These are phyloP conservation scores for Pammene fasciana DNA, from an alignment of 2,888 invertebrate species.

Conservation along the genomic window DNA sequence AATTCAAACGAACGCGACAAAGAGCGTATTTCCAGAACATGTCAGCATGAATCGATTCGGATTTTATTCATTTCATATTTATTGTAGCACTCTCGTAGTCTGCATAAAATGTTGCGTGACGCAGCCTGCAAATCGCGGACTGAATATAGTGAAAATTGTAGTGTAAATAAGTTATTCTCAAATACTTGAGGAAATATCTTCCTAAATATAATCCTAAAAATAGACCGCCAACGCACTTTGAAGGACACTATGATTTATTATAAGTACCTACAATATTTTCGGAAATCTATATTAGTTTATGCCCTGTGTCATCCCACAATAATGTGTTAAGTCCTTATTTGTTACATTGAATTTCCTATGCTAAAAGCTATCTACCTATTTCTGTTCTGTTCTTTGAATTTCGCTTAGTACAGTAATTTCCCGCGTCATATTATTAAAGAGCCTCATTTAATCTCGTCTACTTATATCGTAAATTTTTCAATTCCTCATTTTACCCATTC, in stretches of 20 bases:
- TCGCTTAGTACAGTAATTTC: too few species aligned
- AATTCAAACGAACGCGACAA: conserved; percentile 28
- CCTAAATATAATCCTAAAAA: background rate
- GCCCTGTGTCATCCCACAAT: too few species aligned
- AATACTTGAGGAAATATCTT: background rate
- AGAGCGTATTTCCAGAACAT: conserved; percentile 19
- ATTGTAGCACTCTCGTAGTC: conserved; percentile 49
- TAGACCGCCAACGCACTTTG: too few species aligned
- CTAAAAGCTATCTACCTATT: too few species aligned
- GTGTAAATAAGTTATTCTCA: background rate
- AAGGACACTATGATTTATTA: too few species aligned
- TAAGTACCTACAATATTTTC: too few species aligned
- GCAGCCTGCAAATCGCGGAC: conserved; percentile 18
- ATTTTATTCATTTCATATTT: conserved; percentile 44
- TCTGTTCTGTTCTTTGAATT: too few species aligned
- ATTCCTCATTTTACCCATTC: background rate
- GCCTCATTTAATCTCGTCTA: background rate
- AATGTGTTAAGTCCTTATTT: too few species aligned
- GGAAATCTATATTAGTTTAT: too few species aligned
- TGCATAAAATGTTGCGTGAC: conserved; percentile 48
- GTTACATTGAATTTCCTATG: too few species aligned
- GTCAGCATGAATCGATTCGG: conserved; percentile 17
- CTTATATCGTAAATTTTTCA: background rate
- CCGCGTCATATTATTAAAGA: background rate
- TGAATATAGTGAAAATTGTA: conserved; percentile 9